Evolutionary conservation across 2,888 invertebrate genomes (phyloP).

Genomic region (Agriopis marginaria): DNA sequence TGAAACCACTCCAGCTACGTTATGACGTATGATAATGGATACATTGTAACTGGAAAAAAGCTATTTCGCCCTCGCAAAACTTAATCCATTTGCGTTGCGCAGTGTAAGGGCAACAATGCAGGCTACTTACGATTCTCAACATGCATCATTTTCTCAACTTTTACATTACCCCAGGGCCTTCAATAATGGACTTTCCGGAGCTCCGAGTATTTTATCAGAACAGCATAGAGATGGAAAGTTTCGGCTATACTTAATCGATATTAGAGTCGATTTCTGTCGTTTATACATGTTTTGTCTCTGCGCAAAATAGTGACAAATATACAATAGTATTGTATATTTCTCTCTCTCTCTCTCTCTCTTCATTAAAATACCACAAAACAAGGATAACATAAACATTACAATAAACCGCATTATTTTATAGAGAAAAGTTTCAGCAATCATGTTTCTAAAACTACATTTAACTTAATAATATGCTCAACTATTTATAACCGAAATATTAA

Average conservation of each 20-base stretch:
- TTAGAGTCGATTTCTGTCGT: not conserved
- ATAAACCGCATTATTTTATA: no score
- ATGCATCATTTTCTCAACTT: slow-evolving; percentile 53
- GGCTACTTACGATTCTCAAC: slow-evolving; percentile 58
- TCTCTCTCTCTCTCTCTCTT: no score
- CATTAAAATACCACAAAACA: no score
- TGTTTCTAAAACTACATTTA: no score
- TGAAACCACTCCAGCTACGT: slow-evolving; percentile 2
- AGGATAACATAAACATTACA: no score
- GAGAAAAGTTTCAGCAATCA: no score
- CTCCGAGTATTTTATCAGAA: slow-evolving; percentile 41
- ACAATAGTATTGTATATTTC: no score
- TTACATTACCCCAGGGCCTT: slow-evolving; percentile 33
- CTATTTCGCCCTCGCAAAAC: slow-evolving; percentile 26
- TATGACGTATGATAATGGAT: slow-evolving; percentile 19
- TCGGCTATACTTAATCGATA: not conserved
- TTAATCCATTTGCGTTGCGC: slow-evolving; percentile 50
- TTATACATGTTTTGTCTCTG: no score
- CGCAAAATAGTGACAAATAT: no score
- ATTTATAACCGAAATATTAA: no score
- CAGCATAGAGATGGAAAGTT: not conserved
- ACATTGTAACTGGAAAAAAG: slow-evolving; percentile 24
- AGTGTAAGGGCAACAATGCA: slow-evolving; percentile 52
- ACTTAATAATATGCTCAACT: no score
- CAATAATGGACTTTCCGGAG: slow-evolving; percentile 49